Conservation (phyloP, 2,888 invertebrate species). For the Melanostoma scalare region DNA sequence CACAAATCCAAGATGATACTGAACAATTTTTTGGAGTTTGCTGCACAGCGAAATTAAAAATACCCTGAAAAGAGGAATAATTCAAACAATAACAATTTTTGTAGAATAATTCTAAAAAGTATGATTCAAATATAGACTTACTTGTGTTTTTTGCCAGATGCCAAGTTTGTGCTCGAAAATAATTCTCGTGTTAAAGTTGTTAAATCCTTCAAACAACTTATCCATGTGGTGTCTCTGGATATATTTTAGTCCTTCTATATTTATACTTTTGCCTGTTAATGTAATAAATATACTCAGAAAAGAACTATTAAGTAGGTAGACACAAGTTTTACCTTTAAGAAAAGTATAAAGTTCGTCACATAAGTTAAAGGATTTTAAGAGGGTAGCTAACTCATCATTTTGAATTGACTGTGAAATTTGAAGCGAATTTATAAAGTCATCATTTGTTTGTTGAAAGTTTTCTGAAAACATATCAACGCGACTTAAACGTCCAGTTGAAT, state of each 20-base stretch:
- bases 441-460: constrained; percentile 1
- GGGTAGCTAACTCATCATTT: background rate
- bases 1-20: constrained; percentile 10
- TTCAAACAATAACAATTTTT: background rate
- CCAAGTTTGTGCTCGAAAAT: constrained; percentile 24
- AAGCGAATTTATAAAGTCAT: background rate
- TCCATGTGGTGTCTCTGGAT: constrained; percentile 14
- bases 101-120: constrained; percentile 1
- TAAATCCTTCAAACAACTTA: constrained; percentile 22
- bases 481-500: constrained; percentile 2
- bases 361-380: constrained; percentile 3
- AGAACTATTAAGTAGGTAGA: background rate
- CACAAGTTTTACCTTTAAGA: constrained; percentile 10
- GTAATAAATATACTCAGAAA: background rate
- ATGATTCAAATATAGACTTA: constrained; percentile 8
- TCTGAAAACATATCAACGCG: background rate
- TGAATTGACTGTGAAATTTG: background rate
- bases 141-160: constrained; percentile 5
- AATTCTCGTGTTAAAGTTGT: constrained; percentile 10
- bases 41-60: constrained; percentile 7
- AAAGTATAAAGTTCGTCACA: constrained; percentile 12
- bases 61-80: background rate
- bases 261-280: constrained; percentile 14
- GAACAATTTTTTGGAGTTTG: background rate
- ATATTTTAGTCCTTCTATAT: constrained; percentile 12